Percentiles rank a stretch among this genome's conserved stretches.
phyloP scores from a whole-genome alignment of 2,888 invertebrate genomes.

The Stenodera caucasica region DNA sequence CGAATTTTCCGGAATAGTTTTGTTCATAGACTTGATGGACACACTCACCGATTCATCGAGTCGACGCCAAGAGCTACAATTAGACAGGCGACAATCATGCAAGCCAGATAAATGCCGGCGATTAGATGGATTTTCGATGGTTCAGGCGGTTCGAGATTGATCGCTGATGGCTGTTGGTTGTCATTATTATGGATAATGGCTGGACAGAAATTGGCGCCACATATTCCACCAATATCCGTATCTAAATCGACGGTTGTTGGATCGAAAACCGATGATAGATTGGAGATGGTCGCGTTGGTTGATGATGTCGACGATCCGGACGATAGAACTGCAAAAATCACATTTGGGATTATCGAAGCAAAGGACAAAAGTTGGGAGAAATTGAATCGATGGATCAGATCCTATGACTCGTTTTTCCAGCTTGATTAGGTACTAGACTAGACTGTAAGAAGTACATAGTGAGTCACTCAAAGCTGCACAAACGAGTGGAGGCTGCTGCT shows the following conservation, averaged over 20 bases:
- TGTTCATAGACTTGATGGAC: no score
- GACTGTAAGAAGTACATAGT: no score
- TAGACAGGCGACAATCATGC: conserved; percentile 74
- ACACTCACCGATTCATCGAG: conserved; percentile 72
- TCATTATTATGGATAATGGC: conserved; percentile 53
- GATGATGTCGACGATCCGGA: conserved; percentile 25
- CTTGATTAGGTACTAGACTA: no score
- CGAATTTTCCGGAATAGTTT: no score
- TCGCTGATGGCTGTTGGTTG: conserved; percentile 42
- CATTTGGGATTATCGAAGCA: background rate
- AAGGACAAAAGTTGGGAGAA: no score
- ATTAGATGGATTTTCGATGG: conserved; percentile 74
- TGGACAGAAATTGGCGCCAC: conserved; percentile 77
- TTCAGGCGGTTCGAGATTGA: conserved; percentile 73
- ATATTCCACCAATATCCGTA: conserved; percentile 56
- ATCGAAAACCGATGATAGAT: conserved; percentile 34
- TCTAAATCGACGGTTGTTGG: conserved; percentile 11
- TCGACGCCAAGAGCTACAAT: conserved; percentile 80
- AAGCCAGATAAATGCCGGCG: conserved; percentile 78
- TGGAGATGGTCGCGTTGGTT: conserved; percentile 35
- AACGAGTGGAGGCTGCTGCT: no score
- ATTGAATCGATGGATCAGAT: no score
- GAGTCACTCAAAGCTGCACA: no score
- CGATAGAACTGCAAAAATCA: conserved; percentile 37
- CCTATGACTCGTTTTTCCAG: no score